Evolutionary conservation across 2,113 vertebrate genomes (phyloP), one percentile per base, ranked within the genome.

Genomic region (Paralichthys olivaceus): DNA sequence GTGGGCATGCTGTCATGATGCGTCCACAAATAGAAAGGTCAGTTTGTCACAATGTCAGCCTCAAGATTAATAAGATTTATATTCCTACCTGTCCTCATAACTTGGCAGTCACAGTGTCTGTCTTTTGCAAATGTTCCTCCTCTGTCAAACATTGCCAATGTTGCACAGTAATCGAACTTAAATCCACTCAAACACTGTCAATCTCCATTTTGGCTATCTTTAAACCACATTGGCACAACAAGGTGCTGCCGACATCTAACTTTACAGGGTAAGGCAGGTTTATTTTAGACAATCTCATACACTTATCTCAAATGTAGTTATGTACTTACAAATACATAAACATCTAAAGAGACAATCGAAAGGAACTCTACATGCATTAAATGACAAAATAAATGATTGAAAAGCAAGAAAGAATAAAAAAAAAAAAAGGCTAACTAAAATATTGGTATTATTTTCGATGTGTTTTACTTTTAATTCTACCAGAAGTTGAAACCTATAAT

Each of bases 1-100:
- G 26, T 56, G 40, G 43, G 40, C 53, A 43, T n/a, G 19, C 17
- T 63, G 51, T 63, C 64, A 29, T 25, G 12, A 63, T 66, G 55
- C 43, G 53, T 29, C 23, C 23, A 8, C 49, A 19, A 20, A 12
- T 23, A 23, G 43, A 67, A 54, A 72, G 55, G 54, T 51, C 45
- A 51, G 45, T 65, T n/a, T 65, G n/a, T 72, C 23, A 23, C 17
- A 34, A 5, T 53, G 47, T 34, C 72, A 67, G 14, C 7, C 19
- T 49, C 13, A 29, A 8, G 20, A 60, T 29, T 22, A 53, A 29
- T 13, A 58, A 15, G 26, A 49, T 20, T 23, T 17, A 43, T 69
- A 67, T 15, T 49, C 2, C 22, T 28, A 13, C 20, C 3, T 58
- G 72, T 67, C 25, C 20, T 73, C 23, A 40, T 25, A 32, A n/a